Evolutionary conservation across 2,113 vertebrate species (phyloP), one percentile per base, ranked within the genome.

Genomic region (Apeltes quadracus): DNA sequence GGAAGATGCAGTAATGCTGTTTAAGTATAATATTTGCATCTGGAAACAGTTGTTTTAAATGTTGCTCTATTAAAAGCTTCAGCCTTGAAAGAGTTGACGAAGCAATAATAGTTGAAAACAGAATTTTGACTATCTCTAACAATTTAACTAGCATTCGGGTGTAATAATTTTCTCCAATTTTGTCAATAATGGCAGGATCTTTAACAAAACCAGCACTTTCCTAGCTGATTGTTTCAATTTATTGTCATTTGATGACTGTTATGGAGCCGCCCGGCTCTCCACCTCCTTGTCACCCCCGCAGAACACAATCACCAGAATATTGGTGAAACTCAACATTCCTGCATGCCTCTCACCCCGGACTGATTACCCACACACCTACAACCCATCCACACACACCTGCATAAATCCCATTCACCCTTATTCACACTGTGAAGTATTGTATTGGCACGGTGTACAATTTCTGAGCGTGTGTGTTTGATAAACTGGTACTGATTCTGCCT

Each of bases 51-150:
- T 43, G 8, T 53, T 72, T 62, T 3, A 62, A 62, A 43, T 72
- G 48, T 29, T 62, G 58, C 36, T 63, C 59, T 54, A 62, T 62
- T 72, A 62, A 44, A 38, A 39, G 43, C n/a, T 61, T 71, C 32
- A 72, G 58, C 69, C 48, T 62, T 48, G 29, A 36, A 36, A 59
- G 41, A 29, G 61, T 62, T 44, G 23, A 22, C 2, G 44, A 23
- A 70, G 57, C 43, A 70, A 75, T 81, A 64, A 83, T 53, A 32
- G 76, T 77, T 77, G 79, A 62, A 82, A 81, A 75, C 34, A 82
- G 15, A 53, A 76, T 79, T 70, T 62, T 34, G 20, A 72, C 44
- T 36, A 69, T 77, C 55, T 77, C 51, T 61, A 74, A 38, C 11
- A 84, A 55, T 14, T 76, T 44, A 76, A 70, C 29, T 2, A 81